Base-by-base conservation (phyloP, 2,113 vertebrate species). In the Macroglossus sobrinus region DNA sequence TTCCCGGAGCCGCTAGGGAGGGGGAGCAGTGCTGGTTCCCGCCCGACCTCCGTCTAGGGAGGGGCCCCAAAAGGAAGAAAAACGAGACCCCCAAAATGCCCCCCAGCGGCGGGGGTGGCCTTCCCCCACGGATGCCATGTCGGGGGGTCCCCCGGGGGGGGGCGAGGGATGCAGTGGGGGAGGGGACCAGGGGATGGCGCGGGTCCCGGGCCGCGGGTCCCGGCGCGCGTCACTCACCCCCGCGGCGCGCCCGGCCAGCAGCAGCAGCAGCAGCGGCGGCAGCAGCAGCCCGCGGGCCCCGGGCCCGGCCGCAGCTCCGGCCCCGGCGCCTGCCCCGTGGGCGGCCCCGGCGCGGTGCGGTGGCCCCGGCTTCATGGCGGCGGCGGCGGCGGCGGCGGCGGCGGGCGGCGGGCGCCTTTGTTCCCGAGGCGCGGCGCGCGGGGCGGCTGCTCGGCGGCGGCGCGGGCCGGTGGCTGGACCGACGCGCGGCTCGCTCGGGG, bases 351-450 rank as follows among this genome's bases (percentile, higher is more conserved):
- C 82, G 66, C 97, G 96, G 96, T 66, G 97, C 96, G 97, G 97
- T 50, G 97, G 97, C 95, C 96, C 97, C 45, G 97, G 97, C 96
- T 97, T 97, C 97, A 97, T 97, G 97, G 97, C 96, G 93, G 95
- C 95, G 68, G 78, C 76, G 72, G 89, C 82, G 95, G 95, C 93
- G 84, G 74, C 81, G 74, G 95, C n/a, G n/a, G 78, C 76, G 72
- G 89, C 82, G 86, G 95, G 95, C 93, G 84, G 74, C 81, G 74
- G 95, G 75, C 82, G 97, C 97, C 96, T 97, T 97, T 96, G 94
- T 97, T 97, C 94, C 85, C 59, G 81, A 87, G 82, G 92, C 91
- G 93, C 93, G 93, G 93, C 87, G 92, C 97, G 91, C 94, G 91
- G 93, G 74, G 93, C 89, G 84, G 96, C 91, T 85, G 92, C 89